phyloP scores from a whole-genome alignment of 2,113 vertebrate species.

The Cheilinus undulatus region DNA sequence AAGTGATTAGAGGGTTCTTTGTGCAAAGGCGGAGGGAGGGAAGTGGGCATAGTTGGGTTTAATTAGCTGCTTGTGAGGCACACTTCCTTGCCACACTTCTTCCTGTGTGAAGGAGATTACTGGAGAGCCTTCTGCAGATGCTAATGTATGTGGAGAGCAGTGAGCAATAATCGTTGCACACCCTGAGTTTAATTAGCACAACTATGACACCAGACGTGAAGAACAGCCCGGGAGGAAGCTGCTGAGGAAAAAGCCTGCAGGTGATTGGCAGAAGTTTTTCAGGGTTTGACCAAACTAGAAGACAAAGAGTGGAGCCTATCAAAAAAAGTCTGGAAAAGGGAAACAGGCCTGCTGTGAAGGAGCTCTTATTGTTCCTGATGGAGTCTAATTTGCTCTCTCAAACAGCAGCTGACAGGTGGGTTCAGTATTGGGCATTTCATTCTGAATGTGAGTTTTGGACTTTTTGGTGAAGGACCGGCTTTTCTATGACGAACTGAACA shows the following conservation, averaged over 20 bases:
- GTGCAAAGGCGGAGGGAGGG: slow-evolving; percentile 36
- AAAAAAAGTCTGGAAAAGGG: slow-evolving; percentile 12
- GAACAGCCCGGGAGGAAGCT: slow-evolving; percentile 14
- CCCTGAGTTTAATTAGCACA: slow-evolving; percentile 66
- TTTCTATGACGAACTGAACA: slow-evolving; percentile 1
- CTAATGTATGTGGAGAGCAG: slow-evolving; percentile 61
- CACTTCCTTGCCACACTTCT: slow-evolving; percentile 63
- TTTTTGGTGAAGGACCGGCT: background rate
- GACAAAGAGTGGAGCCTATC: slow-evolving; percentile 12
- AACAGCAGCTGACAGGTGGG: slow-evolving; percentile 62
- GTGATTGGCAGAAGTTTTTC: slow-evolving; percentile 28
- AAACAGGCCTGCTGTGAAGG: slow-evolving; percentile 11
- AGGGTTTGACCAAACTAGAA: slow-evolving; percentile 30
- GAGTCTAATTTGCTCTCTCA: slow-evolving; percentile 26
- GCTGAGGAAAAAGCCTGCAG: background rate
- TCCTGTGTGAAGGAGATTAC: slow-evolving; percentile 68
- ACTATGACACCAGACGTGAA: slow-evolving; percentile 43
- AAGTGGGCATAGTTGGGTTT: slow-evolving; percentile 59
- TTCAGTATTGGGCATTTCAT: slow-evolving; percentile 7
- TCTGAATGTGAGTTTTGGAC: slow-evolving; percentile 3
- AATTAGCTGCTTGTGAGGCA: slow-evolving; percentile 70
- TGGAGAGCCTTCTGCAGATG: slow-evolving; percentile 66
- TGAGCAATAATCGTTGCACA: slow-evolving; percentile 46
- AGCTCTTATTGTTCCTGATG: background rate
- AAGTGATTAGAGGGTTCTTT: slow-evolving; percentile 64